Percentiles rank a stretch among this genome's conserved stretches.
Conservation (phyloP, 1,140 invertebrate genomes). For the Anagrus nilaparvatae region DNA sequence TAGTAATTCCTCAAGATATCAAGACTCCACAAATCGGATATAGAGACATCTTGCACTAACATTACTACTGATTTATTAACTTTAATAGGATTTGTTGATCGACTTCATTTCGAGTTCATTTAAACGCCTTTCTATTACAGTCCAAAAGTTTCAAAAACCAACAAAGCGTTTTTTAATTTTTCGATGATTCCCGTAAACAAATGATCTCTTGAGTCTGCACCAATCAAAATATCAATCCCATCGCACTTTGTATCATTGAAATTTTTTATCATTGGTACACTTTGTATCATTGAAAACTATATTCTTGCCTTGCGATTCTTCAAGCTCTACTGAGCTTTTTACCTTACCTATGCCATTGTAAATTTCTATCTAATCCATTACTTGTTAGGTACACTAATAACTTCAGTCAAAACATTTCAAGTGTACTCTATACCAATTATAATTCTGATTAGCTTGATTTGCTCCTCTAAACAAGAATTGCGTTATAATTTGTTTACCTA, state of each 20-base stretch:
- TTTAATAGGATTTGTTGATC: too few species aligned
- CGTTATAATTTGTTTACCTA: not conserved
- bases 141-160: conserved; percentile 26
- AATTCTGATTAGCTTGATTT: not conserved
- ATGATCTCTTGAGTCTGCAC: conserved; percentile 24
- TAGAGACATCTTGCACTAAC: conserved; percentile 12
- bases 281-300: conserved; percentile 16
- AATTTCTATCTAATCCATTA: conserved; percentile 14
- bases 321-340: not conserved
- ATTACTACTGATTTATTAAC: conserved; percentile 18
- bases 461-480: not conserved
- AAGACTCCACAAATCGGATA: conserved; percentile 31
- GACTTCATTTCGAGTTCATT: too few species aligned
- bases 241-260: too few species aligned
- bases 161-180: conserved; percentile 10
- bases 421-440: conserved; percentile 6
- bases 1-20: conserved; percentile 31
- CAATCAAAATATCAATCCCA: conserved; percentile 22
- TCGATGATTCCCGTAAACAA: conserved; percentile 22
- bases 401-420: conserved; percentile 1
- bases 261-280: too few species aligned
- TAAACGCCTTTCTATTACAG: conserved; percentile 24
- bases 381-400: conserved; percentile 14
- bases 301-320: conserved; percentile 5
- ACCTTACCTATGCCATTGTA: conserved; percentile 10